Base-by-base conservation (phyloP, 23 tunicate species). In the Pegea sp. region DNA sequence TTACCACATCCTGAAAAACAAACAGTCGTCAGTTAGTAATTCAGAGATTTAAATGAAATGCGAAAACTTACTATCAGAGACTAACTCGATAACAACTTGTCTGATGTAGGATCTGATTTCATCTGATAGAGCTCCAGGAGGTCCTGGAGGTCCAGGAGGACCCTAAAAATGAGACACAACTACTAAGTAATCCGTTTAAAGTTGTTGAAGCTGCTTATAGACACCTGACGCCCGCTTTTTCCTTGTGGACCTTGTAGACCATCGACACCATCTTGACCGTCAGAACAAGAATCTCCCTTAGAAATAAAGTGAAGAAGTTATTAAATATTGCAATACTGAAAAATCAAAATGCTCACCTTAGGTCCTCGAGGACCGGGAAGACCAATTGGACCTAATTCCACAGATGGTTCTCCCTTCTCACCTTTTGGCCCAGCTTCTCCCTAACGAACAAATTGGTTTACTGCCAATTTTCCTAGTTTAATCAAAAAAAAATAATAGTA, bases 361-460 rank as follows among this genome's bases (percentile, higher is more conserved):
- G 22, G 51, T 51, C 95, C 95, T 24, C 43, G 56, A 22, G 30
- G 16, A 2, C 93, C 93, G 0, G 66, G 59, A 22, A 61, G 29
- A 22, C 93, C 93, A 31, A 59, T 53, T 24, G 71, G 64, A 25
- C 95, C 95, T 18, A 64, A 53, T 20, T 38, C 80, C 34, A 28
- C 34, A 8, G 93, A 84, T 34, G 76, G 78, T 44, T 72, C 81
- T 22, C 95, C 95, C 53, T 84, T 68, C 48, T 59, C 64, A n/a
- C 91, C 77, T 49, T 55, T 58, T 8, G 7, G 28, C 18, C 77
- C 91, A 0, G 48, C 31, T 23, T 31, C 54, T 22, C 92, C 92
- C 92, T 77, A n/a, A n/a, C n/a, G n/a, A n/a, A n/a, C n/a, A n/a
- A n/a, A n/a, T n/a, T n/a, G n/a, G n/a, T n/a, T n/a, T n/a, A n/a